Conservation (phyloP, 2,797 vertebrate genomes). For the Carduelis carduelis region DNA sequence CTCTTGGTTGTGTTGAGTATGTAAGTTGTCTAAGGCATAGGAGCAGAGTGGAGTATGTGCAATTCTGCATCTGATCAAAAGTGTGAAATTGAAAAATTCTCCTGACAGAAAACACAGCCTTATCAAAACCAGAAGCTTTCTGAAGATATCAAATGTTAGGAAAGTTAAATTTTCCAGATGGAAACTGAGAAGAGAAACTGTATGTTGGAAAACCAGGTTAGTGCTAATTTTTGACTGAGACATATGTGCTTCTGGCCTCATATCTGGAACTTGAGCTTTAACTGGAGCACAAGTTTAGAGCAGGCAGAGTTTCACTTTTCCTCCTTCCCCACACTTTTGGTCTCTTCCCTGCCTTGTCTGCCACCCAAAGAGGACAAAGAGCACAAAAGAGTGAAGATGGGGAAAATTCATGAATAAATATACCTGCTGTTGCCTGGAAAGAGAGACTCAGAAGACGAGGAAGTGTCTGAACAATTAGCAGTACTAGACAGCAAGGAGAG, state of each 20-base stretch:
- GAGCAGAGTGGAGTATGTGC: background rate
- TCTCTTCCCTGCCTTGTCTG: background rate
- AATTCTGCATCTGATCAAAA: background rate
- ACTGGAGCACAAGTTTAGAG: background rate
- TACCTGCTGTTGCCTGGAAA: background rate
- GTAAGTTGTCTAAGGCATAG: background rate
- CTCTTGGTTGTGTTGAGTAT: too few relatives aligned
- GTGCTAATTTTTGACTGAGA: background rate
- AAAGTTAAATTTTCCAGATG: conserved; percentile 1
- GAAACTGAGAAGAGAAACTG: background rate
- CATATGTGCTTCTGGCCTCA: background rate
- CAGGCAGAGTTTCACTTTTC: background rate
- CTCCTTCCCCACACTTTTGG: background rate
- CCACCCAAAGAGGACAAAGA: background rate
- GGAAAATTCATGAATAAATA: background rate
- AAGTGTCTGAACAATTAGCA: background rate
- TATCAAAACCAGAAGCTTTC: conserved; percentile 4
- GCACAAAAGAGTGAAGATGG: background rate
- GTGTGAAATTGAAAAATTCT: background rate
- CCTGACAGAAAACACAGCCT: background rate
- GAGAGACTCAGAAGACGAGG: background rate
- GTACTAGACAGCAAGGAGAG: background rate
- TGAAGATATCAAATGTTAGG: background rate
- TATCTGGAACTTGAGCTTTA: background rate
- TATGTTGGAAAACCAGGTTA: background rate